These are phyloP conservation scores for Rhogogaster chlorosoma DNA, from an alignment of 2,888 invertebrate species.

Conservation along the genomic window DNA sequence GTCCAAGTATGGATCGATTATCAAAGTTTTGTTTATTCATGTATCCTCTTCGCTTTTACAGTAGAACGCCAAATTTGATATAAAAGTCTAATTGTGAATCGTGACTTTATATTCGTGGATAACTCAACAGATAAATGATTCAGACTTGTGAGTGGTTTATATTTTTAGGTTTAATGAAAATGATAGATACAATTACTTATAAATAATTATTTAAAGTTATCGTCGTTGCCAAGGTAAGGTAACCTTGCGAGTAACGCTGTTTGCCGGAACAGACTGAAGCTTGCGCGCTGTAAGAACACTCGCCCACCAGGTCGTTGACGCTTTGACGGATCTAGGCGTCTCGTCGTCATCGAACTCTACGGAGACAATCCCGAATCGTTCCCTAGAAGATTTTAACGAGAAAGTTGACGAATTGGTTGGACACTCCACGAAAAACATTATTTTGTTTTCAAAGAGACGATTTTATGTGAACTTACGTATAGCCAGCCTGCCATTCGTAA, in stretches of 20 bases:
- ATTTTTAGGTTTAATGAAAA: neutral
- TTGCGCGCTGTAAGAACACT: constrained; percentile 78
- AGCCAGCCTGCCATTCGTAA: constrained; percentile 82
- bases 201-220: neutral
- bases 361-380: constrained; percentile 79
- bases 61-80: neutral
- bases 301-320: constrained; percentile 81
- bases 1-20: neutral
- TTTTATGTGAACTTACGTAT: constrained; percentile 81
- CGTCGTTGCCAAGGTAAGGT: neutral
- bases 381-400: constrained; percentile 79
- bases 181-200: neutral
- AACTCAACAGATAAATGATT: neutral
- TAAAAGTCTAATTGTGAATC: neutral
- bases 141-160: neutral
- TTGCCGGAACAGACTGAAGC: constrained; percentile 61
- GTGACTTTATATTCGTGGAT: neutral
- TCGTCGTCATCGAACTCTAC: constrained; percentile 83
- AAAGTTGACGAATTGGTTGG: constrained; percentile 70
- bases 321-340: constrained; percentile 82
- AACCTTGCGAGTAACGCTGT: neutral
- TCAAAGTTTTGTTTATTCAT: neutral
- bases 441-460: neutral
- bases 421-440: neutral
- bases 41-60: neutral